These are phyloP conservation scores for Phenacoccus solenopsis DNA, from an alignment of 1,140 invertebrate species.

Conservation along the genomic window DNA sequence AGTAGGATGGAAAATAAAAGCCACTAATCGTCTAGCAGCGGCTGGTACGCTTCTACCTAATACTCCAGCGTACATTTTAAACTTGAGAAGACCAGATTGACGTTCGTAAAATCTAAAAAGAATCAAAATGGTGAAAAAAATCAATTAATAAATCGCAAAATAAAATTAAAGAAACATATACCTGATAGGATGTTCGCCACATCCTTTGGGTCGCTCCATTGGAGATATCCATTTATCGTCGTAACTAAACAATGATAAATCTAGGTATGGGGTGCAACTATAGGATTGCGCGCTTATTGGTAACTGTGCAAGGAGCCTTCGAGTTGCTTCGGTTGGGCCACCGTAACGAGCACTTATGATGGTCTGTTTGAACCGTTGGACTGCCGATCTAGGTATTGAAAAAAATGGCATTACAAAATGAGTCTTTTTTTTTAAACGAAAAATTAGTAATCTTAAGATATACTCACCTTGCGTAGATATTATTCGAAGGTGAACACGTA, in stretches of 20 bases:
- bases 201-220: conserved; percentile 87
- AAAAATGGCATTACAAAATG: conserved; percentile 10
- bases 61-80: conserved; percentile 71
- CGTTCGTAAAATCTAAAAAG: conserved; percentile 71
- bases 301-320: conserved; percentile 77
- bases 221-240: conserved; percentile 93
- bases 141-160: not conserved
- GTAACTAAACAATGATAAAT: conserved; percentile 84
- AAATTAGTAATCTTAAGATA: too few species aligned
- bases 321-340: conserved; percentile 71
- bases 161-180: conserved; percentile 33
- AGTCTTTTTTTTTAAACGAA: not conserved
- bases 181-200: conserved; percentile 86
- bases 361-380: conserved; percentile 68
- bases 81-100: conserved; percentile 78
- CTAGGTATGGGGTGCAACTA: conserved; percentile 83
- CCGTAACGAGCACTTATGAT: conserved; percentile 77
- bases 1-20: conserved; percentile 93
- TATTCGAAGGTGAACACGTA: conserved; percentile 84
- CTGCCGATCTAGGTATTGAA: conserved; percentile 6
- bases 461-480: conserved; percentile 61
- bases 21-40: conserved; percentile 66
- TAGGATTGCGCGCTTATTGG: conserved; percentile 93
- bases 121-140: conserved; percentile 20
- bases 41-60: conserved; percentile 42